Percentiles rank a stretch among this genome's conserved stretches.
phyloP scores from a whole-genome alignment of 2,888 invertebrate species.

The Andrena haemorrhoa region DNA sequence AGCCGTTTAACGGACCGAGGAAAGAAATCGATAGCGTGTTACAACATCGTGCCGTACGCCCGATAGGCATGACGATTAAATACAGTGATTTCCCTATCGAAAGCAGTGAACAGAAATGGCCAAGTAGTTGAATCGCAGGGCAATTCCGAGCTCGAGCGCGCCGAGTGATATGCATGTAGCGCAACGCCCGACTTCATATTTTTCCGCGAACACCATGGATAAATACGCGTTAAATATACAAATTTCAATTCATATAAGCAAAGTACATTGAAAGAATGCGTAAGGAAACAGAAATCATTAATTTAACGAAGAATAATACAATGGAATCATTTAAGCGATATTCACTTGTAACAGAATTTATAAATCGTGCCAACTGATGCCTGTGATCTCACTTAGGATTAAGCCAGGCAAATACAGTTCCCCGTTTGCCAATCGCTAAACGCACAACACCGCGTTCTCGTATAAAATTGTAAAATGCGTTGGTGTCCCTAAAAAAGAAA shows the following conservation, averaged over 20 bases:
- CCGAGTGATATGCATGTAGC: constrained; percentile 11
- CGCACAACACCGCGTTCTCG: constrained; percentile 32
- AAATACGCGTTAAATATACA: constrained; percentile 74
- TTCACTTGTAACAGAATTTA: constrained; percentile 54
- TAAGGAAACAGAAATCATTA: constrained; percentile 62
- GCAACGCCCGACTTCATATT: constrained; percentile 60
- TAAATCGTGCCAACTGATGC: constrained; percentile 55
- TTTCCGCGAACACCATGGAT: constrained; percentile 65
- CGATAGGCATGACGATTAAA: constrained; percentile 8
- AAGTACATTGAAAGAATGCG: constrained; percentile 64
- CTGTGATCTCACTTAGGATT: constrained; percentile 56
- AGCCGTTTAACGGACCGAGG: not conserved
- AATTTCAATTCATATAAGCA: constrained; percentile 70
- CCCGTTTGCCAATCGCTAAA: constrained; percentile 61
- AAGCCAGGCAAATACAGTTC: constrained; percentile 62
- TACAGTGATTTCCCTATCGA: not conserved
- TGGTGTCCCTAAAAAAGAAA: constrained; percentile 54
- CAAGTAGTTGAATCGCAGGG: constrained; percentile 2
- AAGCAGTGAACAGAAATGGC: constrained; percentile 4
- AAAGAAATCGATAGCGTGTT: not conserved
- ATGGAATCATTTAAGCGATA: constrained; percentile 66
- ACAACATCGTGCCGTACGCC: not conserved
- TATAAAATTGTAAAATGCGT: constrained; percentile 70
- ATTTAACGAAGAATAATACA: constrained; percentile 72
- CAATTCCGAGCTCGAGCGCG: constrained; percentile 28